Base-by-base conservation (phyloP, 1,140 invertebrate genomes). In the Leptopilina boulardi region DNA sequence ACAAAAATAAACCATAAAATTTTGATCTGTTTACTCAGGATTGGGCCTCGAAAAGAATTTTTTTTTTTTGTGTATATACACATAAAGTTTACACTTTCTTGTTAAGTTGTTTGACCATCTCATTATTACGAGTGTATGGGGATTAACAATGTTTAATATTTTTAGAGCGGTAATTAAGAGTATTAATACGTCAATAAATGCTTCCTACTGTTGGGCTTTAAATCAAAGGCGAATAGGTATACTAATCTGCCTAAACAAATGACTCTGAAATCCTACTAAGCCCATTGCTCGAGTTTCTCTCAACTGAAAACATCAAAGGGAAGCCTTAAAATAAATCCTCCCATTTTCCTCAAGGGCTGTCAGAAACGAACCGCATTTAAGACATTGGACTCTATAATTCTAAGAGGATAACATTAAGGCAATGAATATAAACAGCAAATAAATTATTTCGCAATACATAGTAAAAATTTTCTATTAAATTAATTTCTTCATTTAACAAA, bases 321-420 rank as follows among this genome's bases (percentile, higher is more conserved):
- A 66, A 66, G 59, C 59, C 59, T 66, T 66, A 30, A 66, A 66
- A 66, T 66, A 66, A 66, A 66, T 66, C 23, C 59, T 30, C 59
- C 23, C 23, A 34, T 66, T 30, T 66, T 66, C 59, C 26, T 30
- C 59, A 30, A 66, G 59, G 59, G 59, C 15, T 66, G 26, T 66
- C 59, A 66, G 59, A 66, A 66, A 66, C 13, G 59, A 15, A 66
- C 59, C 23, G 26, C 26, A n/a, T 66, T 66, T 8, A 66, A 66
- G 59, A 66, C 26, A 66, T 66, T 66, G 26, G 30, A 8, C 23
- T 26, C 23, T 30, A 4, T 66, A 66, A 30, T 30, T 66, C 26
- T 30, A 66, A 66, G 13, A 30, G 11, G 23, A 34, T 30, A 30
- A 30, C 13, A 66, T 66, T 30, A 66, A 66, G 11, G 23, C 26